These are phyloP conservation scores for Gnatocerus cornutus DNA, from an alignment of 2,888 invertebrate species.

Conservation along the genomic window DNA sequence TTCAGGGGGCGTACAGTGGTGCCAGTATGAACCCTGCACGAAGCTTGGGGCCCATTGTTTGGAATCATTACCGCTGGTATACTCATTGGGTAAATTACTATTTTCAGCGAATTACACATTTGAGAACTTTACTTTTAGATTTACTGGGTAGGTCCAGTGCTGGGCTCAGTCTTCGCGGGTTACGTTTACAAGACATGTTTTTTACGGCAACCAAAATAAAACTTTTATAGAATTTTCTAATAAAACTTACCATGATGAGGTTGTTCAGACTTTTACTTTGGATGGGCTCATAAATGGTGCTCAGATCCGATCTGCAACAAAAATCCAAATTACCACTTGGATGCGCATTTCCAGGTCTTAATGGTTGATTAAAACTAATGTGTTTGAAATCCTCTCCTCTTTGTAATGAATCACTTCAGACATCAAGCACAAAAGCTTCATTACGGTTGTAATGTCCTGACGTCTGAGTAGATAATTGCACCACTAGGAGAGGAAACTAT, in stretches of 20 bases:
- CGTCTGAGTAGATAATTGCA: constrained; percentile 52
- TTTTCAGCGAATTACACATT: too few relatives aligned
- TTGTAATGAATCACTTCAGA: constrained; percentile 45
- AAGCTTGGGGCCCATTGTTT: constrained; percentile 81
- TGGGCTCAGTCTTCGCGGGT: constrained; percentile 61
- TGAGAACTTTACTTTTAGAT: too few relatives aligned
- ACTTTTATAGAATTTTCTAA: constrained; percentile 2
- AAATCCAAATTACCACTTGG: constrained; percentile 21
- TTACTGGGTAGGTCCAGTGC: constrained; percentile 66
- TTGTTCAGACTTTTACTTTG: constrained; percentile 73
- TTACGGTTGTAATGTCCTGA: constrained; percentile 43
- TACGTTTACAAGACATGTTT: constrained; percentile 61
- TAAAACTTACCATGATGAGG: constrained; percentile 72
- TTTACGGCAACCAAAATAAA: constrained; percentile 41
- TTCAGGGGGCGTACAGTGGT: constrained; percentile 75
- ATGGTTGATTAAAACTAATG: constrained; percentile 36
- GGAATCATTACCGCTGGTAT: constrained; percentile 76
- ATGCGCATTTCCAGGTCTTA: constrained; percentile 28
- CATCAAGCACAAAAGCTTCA: constrained; percentile 49
- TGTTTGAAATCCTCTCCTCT: constrained; percentile 36
- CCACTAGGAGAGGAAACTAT: constrained; percentile 45
- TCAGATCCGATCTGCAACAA: constrained; percentile 71
- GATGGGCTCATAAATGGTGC: constrained; percentile 70
- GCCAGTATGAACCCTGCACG: constrained; percentile 82
- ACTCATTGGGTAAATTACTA: constrained; percentile 77